A percentile compares a stretch with the other conserved stretches of the same genome.
Conservation (phyloP, 2,888 invertebrate genomes). For the Himalopsyche kuldschensis region DNA sequence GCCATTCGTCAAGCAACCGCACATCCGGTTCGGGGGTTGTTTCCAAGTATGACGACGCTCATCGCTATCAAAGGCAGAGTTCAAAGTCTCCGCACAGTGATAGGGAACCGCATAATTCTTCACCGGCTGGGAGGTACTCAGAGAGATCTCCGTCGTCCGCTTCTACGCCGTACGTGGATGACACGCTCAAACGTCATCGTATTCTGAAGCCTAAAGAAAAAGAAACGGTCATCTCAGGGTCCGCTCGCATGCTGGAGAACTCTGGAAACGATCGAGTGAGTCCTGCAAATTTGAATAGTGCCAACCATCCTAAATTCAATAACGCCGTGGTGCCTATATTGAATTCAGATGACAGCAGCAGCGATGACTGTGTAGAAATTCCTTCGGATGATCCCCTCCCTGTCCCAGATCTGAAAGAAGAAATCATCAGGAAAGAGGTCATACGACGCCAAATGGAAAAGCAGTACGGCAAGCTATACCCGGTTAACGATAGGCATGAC, state of each 20-base stretch:
- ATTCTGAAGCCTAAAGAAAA: conserved; percentile 15
- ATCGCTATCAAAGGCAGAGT: conserved; percentile 17
- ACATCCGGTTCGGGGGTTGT: background rate
- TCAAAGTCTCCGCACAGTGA: conserved; percentile 22
- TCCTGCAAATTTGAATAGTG: background rate
- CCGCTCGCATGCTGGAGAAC: background rate
- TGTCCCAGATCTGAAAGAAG: background rate
- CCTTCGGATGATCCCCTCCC: conserved; percentile 42
- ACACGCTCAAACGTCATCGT: conserved; percentile 22
- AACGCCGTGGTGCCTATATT: conserved; percentile 39
- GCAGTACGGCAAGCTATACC: conserved; percentile 5
- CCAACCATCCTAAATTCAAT: background rate
- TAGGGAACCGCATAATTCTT: background rate
- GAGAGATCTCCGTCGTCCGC: conserved; percentile 1
- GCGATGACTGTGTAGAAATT: conserved; percentile 52
- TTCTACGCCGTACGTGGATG: background rate
- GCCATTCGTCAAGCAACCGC: background rate
- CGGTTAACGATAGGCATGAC: background rate
- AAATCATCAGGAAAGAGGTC: conserved; percentile 10
- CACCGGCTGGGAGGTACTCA: background rate
- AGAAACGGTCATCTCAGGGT: background rate
- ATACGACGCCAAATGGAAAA: conserved; percentile 23
- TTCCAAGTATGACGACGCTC: background rate
- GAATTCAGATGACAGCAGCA: conserved; percentile 55
- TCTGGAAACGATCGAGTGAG: background rate